These are phyloP conservation scores for Alaudala cheleensis DNA, from an alignment of 2,113 vertebrate genomes.

Conservation along the genomic window DNA sequence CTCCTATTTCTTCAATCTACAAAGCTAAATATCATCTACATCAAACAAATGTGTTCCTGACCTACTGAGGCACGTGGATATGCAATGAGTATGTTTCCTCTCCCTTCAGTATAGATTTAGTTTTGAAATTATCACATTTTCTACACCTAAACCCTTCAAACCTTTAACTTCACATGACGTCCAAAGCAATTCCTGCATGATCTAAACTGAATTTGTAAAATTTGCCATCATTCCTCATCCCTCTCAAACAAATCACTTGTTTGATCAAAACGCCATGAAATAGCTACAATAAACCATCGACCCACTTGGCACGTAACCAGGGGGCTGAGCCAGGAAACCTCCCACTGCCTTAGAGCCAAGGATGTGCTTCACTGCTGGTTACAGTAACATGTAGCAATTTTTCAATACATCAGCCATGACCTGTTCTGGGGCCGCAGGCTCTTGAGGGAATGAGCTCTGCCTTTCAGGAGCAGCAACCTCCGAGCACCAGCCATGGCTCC, in stretches of 20 bases:
- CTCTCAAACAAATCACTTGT: neutral
- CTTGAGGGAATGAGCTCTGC: neutral
- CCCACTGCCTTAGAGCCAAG: neutral
- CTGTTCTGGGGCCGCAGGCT: neutral
- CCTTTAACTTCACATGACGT: neutral
- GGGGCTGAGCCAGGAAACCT: neutral
- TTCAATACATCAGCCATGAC: neutral
- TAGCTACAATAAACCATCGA: neutral
- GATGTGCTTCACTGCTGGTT: neutral
- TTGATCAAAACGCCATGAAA: neutral
- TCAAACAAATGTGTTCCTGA: neutral
- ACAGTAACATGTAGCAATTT: accelerated
- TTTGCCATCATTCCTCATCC: neutral
- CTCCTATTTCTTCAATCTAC: neutral
- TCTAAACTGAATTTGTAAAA: neutral
- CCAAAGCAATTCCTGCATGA: neutral
- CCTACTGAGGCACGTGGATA: neutral
- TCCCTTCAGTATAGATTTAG: neutral
- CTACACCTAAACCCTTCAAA: neutral
- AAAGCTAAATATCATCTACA: neutral
- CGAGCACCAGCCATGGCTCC: accelerated
- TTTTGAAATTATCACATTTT: neutral
- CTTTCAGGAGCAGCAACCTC: neutral
- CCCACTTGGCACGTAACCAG: neutral
- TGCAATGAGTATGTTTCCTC: neutral